Evolutionary conservation across 2,113 vertebrate genomes (phyloP).

Genomic region (Lethenteron camtschaticum): DNA sequence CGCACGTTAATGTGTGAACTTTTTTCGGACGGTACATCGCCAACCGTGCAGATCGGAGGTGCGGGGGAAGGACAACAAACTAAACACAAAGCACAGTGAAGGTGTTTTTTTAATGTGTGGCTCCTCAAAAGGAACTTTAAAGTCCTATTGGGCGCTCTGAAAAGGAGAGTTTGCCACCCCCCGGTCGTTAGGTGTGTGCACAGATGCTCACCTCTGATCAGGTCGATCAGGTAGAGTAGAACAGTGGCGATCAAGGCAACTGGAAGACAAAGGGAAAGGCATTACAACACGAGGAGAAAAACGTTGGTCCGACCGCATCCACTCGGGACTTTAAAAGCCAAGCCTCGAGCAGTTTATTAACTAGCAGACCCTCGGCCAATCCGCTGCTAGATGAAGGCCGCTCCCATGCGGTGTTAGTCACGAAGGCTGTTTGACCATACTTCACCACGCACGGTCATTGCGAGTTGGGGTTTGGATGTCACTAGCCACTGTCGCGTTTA

Average conservation of each 20-base stretch:
- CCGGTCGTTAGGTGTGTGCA: background rate
- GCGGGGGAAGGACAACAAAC: slow-evolving; percentile 1
- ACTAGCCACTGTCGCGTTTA: background rate
- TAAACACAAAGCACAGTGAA: background rate
- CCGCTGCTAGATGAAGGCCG: background rate
- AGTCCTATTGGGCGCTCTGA: too few species aligned
- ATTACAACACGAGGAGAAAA: background rate
- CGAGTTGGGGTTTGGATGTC: too few species aligned
- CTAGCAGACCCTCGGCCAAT: background rate
- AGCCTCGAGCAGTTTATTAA: background rate
- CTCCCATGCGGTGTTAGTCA: background rate
- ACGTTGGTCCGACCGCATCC: background rate
- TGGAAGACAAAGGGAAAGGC: slow-evolving; percentile 15
- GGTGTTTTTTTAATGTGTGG: background rate
- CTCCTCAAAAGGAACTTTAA: background rate
- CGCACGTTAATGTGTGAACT: too few species aligned
- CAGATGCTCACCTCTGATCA: slow-evolving; percentile 32
- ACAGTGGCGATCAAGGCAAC: slow-evolving; percentile 59
- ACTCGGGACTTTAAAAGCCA: background rate
- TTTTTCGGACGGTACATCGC: too few species aligned
- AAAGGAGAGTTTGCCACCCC: too few species aligned
- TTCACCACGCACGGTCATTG: too few species aligned
- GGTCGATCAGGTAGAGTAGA: slow-evolving; percentile 55
- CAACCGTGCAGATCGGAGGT: too few species aligned
- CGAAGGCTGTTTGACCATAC: background rate